Percentiles rank a stretch among this genome's conserved stretches.
Conservation (phyloP, 2,113 vertebrate genomes). For the Neopipo cinnamomea region DNA sequence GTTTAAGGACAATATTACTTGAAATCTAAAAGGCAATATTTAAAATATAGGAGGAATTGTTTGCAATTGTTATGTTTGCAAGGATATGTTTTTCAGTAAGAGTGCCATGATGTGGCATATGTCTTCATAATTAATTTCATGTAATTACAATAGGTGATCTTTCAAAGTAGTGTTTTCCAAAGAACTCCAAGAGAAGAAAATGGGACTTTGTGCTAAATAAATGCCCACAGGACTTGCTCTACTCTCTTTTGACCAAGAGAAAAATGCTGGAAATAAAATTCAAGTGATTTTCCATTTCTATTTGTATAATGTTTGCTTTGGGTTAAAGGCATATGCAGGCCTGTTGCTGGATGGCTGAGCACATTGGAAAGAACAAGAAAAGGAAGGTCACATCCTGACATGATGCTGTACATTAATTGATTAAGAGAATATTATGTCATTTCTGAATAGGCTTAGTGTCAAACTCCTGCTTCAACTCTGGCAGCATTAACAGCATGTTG, state of each 20-base stretch:
- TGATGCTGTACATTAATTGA: background rate
- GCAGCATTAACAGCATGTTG: background rate
- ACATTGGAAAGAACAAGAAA: background rate
- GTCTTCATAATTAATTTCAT: background rate
- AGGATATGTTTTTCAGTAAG: background rate
- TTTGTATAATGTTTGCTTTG: background rate
- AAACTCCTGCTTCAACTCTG: background rate
- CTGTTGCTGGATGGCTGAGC: background rate
- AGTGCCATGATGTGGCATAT: too few relatives aligned
- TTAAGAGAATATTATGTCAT: background rate
- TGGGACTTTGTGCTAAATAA: background rate
- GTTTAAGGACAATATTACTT: background rate
- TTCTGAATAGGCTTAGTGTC: conserved; percentile 7
- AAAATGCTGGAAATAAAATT: background rate
- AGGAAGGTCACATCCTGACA: background rate
- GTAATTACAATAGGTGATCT: background rate
- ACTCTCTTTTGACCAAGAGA: background rate
- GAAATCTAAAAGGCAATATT: background rate
- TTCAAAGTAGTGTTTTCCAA: background rate
- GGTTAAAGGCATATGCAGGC: accelerated
- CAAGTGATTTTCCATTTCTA: background rate
- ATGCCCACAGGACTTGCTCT: background rate
- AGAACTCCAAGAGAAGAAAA: background rate
- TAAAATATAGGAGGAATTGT: background rate
- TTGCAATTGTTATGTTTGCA: background rate